These are phyloP conservation scores for Oligia latruncula DNA, from an alignment of 2,888 invertebrate species.

Conservation along the genomic window DNA sequence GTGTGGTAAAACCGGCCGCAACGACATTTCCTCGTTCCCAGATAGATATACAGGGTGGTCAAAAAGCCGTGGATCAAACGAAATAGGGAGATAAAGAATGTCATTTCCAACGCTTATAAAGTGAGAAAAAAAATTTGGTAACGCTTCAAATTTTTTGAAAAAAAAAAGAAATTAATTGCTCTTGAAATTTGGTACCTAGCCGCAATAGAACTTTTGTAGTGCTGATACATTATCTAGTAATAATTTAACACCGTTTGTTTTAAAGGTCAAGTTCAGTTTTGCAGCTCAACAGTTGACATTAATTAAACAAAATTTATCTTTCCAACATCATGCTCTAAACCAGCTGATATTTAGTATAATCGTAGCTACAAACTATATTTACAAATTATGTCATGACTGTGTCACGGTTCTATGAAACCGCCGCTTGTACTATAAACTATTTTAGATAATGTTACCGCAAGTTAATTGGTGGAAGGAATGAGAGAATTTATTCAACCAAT, in stretches of 20 bases:
- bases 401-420: conserved; percentile 39
- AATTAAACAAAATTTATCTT: not conserved
- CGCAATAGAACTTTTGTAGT: too few species aligned
- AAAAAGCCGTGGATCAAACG: too few species aligned
- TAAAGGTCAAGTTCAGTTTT: not conserved
- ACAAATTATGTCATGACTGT: conserved; percentile 43
- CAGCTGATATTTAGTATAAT: not conserved
- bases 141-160: too few species aligned
- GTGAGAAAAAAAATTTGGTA: too few species aligned
- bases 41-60: too few species aligned
- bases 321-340: not conserved
- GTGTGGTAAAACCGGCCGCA: conserved; percentile 10
- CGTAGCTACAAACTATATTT: conserved; percentile 29
- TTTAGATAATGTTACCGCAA: conserved; percentile 15
- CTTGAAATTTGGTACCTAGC: too few species aligned
- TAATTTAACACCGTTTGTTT: too few species aligned
- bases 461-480: not conserved
- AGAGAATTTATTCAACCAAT: not conserved
- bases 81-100: too few species aligned
- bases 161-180: too few species aligned
- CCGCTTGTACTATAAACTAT: conserved; percentile 13
- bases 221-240: too few species aligned
- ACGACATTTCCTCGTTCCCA: not conserved
- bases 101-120: too few species aligned
- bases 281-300: not conserved